These are phyloP conservation scores for Calliopum simillimum DNA, from an alignment of 2,888 invertebrate genomes.

Conservation along the genomic window DNA sequence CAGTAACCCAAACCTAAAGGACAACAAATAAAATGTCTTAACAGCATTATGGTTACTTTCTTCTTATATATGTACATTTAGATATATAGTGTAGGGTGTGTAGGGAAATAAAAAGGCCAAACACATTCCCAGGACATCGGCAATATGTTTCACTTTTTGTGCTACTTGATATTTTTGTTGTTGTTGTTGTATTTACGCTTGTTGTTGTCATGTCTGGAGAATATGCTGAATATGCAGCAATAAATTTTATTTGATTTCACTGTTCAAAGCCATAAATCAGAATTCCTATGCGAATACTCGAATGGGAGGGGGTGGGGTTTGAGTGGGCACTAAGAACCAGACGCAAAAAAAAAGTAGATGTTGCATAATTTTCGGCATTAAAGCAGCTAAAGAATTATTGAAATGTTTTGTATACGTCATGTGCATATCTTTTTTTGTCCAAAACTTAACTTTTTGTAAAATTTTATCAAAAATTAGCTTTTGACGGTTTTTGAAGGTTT, in stretches of 20 bases:
- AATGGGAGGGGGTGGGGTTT: not conserved
- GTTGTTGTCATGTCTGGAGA: conserved; percentile 32
- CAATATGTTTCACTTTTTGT: conserved; percentile 27
- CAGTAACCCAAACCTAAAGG: not conserved
- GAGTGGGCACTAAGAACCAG: not conserved
- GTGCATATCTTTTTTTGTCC: no score
- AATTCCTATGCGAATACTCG: conserved; percentile 41
- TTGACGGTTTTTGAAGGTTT: no score
- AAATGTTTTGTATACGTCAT: no score
- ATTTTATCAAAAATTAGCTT: no score
- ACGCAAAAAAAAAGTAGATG: not conserved
- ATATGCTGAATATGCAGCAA: conserved; percentile 43
- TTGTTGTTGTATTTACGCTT: conserved; percentile 9
- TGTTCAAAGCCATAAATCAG: conserved; percentile 55
- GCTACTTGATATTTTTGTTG: conserved; percentile 31
- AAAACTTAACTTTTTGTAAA: no score
- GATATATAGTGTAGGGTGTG: not conserved
- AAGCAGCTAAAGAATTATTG: not conserved
- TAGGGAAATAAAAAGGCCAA: not conserved
- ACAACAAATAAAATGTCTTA: conserved; percentile 17
- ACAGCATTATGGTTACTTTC: not conserved
- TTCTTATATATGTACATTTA: conserved; percentile 1
- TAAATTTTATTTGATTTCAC: conserved; percentile 59
- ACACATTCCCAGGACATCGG: conserved; percentile 18
- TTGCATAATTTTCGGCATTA: conserved; percentile 37